A percentile compares a stretch with the other conserved stretches of the same genome.
Evolutionary conservation across 2,888 invertebrate genomes (phyloP).

Genomic region (Balanococcus diminutus): DNA sequence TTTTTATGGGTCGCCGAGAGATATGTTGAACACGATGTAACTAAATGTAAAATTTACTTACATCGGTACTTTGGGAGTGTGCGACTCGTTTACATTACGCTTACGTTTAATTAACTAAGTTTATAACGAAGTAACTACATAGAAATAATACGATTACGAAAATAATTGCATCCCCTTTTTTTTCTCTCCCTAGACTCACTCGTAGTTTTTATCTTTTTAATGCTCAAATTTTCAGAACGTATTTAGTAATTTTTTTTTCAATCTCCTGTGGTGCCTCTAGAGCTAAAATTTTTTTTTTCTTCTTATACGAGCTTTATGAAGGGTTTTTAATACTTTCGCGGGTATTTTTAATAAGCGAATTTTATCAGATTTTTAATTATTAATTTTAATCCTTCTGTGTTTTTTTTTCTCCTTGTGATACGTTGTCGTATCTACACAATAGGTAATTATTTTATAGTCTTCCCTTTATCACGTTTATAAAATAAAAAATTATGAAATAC

Average conservation of each 20-base stretch:
- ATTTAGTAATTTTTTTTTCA: neutral
- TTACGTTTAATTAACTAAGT: neutral
- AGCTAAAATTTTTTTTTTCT: constrained; percentile 9
- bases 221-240: neutral
- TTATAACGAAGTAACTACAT: neutral
- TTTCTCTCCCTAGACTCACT: neutral
- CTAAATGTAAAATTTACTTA: neutral
- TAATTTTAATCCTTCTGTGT: neutral
- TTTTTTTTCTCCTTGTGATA: neutral
- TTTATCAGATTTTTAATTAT: neutral
- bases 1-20: neutral
- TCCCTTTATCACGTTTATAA: constrained; percentile 32
- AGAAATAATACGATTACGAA: neutral
- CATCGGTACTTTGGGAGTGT: neutral
- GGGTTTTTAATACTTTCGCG: neutral
- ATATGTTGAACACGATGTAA: neutral
- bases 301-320: constrained; percentile 5
- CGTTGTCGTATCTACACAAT: constrained; percentile 13
- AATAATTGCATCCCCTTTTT: neutral
- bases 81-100: neutral
- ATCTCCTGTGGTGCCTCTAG: neutral
- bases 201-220: neutral
- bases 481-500: neutral
- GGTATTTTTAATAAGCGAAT: neutral
- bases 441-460: constrained; percentile 18